Evolutionary conservation across 2,888 invertebrate species (phyloP), one percentile per base, ranked within the genome.

Genomic region (Ophion ventricosus): DNA sequence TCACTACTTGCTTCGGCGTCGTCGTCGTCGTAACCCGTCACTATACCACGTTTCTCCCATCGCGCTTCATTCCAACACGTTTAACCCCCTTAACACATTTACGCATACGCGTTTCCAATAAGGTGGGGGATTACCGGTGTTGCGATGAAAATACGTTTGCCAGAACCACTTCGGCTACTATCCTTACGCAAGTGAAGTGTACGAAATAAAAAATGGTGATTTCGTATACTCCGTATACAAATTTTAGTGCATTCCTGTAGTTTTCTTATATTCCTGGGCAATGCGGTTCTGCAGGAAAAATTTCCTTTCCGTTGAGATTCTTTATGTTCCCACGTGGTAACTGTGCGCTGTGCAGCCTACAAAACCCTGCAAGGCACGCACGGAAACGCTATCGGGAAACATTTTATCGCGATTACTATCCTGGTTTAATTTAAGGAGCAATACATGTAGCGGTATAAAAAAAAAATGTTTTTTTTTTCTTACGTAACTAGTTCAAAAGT

Each of bases 1-100:
- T 75, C 84, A 79, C 84, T 82, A 84, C 83, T 56, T 26, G 73
- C 64, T 80, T 66, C 63, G 26, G 54, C 54, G 11, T 78, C 49
- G 56, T 70, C 63, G 57, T 66, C 78, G n/a, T n/a, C n/a, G n/a
- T n/a, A n/a, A n/a, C n/a, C 69, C 29, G 14, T 49, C 43, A 29
- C 64, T 10, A 49, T 56, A n/a, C 43, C 56, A n/a, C 17, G 25
- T 26, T 73, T 54, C 14, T 1, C n/a, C 25, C 26, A 56, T 43
- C 14, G n/a, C 70, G n/a, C 49, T 2, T 29, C 5, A 26, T 73
- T 66, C 49, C 2, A 25, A 2, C 23, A 61, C n/a, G 43, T 75
- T 54, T 40, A 66, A 40, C 40, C 2, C 26, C 66, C 35, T 66
- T 23, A 20, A 63, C 26, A 20, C 63, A 17, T 25, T 29, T 0